phyloP scores from a whole-genome alignment of 2,797 vertebrate genomes.

The Darevskia nairensis region DNA sequence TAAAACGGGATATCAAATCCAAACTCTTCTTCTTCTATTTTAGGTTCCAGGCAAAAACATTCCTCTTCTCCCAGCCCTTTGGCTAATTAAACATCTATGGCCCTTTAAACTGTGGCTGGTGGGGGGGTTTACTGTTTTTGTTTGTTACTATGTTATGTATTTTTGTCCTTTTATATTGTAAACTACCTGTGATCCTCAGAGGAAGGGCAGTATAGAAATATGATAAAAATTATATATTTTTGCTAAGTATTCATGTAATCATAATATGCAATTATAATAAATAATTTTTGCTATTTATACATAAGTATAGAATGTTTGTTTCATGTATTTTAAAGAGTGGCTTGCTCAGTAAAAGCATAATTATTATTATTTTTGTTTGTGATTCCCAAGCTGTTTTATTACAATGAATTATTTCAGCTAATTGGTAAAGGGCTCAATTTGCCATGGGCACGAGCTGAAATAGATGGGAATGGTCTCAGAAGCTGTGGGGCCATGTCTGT shows the following conservation, averaged over 20 bases:
- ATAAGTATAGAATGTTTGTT: neutral
- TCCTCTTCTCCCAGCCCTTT: no score
- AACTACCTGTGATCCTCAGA: no score
- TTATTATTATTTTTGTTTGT: neutral
- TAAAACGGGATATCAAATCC: no score
- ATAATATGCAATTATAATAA: no score
- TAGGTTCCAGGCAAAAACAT: neutral
- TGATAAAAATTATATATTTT: no score
- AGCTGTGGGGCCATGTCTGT: neutral
- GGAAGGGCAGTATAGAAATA: no score
- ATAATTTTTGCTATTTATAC: neutral
- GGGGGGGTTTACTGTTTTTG: no score
- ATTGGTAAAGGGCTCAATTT: neutral
- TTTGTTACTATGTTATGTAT: no score
- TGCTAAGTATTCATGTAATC: no score
- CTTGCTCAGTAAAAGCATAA: neutral
- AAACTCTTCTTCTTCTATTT: neutral
- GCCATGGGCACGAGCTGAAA: neutral
- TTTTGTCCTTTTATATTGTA: no score
- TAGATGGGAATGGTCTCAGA: neutral
- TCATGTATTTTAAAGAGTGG: neutral
- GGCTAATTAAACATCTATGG: no score
- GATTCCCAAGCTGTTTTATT: slow-evolving; percentile 17
- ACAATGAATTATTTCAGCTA: neutral
- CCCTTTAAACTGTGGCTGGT: no score